Evolutionary conservation across 1,140 invertebrate species (phyloP).

Genomic region (Scaptodrosophila lebanonensis): DNA sequence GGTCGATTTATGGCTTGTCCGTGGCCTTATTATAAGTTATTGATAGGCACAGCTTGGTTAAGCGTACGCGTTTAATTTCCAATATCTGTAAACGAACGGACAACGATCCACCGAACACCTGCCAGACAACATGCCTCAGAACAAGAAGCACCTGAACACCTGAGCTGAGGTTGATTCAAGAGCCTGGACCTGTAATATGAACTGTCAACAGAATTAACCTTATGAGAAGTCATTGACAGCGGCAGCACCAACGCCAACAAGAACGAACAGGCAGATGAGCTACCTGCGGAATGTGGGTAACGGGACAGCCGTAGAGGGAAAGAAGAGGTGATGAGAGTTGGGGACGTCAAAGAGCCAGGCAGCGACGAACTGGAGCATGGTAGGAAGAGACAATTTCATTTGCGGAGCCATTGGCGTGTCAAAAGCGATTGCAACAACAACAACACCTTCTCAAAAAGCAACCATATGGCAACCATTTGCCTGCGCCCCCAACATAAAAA

Average conservation of each 20-base stretch:
- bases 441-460: constrained; percentile 29
- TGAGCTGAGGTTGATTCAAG: no score
- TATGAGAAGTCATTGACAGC: constrained; percentile 61
- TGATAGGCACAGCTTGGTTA: constrained; percentile 43
- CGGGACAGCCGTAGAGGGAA: background rate
- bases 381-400: constrained; percentile 60
- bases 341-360: no score
- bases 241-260: constrained; percentile 12
- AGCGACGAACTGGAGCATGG: background rate
- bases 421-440: constrained; percentile 43
- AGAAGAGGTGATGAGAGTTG: no score
- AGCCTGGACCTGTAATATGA: constrained; percentile 45
- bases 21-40: constrained; percentile 61
- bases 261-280: constrained; percentile 5
- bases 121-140: no score
- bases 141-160: no score
- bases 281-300: constrained; percentile 40
- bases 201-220: constrained; percentile 51
- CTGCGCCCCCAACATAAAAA: background rate
- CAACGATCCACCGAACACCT: no score
- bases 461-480: constrained; percentile 60
- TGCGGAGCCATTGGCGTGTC: constrained; percentile 63
- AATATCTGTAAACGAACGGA: no score
- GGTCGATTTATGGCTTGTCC: constrained; percentile 2
- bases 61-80: no score